phyloP scores from a whole-genome alignment of 2,888 invertebrate genomes.

The Thereva nobilitata region DNA sequence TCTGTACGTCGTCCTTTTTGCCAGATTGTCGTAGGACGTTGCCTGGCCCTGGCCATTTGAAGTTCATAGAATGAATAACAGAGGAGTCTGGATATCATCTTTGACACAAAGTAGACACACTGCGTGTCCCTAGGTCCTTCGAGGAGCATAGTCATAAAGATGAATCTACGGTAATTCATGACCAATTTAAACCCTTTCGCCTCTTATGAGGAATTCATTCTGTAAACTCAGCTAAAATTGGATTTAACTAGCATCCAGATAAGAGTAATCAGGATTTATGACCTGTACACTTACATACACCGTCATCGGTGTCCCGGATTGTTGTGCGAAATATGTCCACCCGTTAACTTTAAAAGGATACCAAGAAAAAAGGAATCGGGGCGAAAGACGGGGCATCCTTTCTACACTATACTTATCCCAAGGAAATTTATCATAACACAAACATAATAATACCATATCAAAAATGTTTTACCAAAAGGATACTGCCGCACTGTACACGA shows the following conservation, averaged over 20 bases:
- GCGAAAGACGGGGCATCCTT: too few species aligned
- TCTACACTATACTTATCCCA: slow-evolving; percentile 1
- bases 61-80: too few species aligned
- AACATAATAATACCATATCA: slow-evolving; percentile 22
- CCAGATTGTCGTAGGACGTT: too few species aligned
- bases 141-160: slow-evolving; percentile 18
- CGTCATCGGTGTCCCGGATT: neutral
- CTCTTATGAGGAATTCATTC: slow-evolving; percentile 33
- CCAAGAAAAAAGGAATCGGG: too few species aligned
- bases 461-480: slow-evolving; percentile 17
- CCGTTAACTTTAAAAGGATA: too few species aligned
- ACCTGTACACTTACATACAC: neutral
- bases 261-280: slow-evolving; percentile 30
- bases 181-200: slow-evolving; percentile 28
- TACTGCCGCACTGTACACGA: neutral
- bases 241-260: slow-evolving; percentile 28
- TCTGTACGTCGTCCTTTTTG: too few species aligned
- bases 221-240: slow-evolving; percentile 30
- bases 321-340: slow-evolving; percentile 18
- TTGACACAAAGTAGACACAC: slow-evolving; percentile 15
- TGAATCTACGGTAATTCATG: slow-evolving; percentile 28
- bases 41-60: too few species aligned
- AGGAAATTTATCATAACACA: slow-evolving; percentile 28
- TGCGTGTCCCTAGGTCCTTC: slow-evolving; percentile 1
- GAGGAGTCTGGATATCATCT: too few species aligned